These are phyloP conservation scores for Hippocampus guttulatus DNA, from an alignment of 2,113 vertebrate species.

Conservation along the genomic window DNA sequence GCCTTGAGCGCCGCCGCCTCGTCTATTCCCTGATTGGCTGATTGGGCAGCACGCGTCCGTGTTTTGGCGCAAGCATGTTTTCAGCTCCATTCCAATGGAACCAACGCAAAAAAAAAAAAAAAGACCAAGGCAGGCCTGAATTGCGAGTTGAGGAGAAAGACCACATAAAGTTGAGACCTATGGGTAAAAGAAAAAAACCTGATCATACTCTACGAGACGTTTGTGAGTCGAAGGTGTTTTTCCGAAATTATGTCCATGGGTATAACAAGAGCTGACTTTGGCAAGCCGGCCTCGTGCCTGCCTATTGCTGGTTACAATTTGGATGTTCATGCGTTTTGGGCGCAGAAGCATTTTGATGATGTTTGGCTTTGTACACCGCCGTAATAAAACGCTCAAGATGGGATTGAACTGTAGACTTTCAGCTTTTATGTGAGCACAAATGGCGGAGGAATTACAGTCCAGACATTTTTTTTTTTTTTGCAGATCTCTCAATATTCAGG, in stretches of 20 bases:
- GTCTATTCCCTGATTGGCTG: slow-evolving; percentile 67
- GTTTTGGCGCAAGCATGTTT: slow-evolving; percentile 17
- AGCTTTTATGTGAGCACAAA: background rate
- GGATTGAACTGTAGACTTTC: background rate
- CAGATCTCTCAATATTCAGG: background rate
- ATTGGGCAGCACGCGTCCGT: slow-evolving; percentile 33
- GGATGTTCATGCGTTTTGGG: slow-evolving; percentile 42
- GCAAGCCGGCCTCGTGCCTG: slow-evolving; percentile 44
- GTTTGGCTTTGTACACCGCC: background rate
- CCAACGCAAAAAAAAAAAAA: background rate
- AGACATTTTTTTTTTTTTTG: too few relatives aligned
- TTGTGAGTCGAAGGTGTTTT: slow-evolving; percentile 50
- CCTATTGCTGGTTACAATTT: slow-evolving; percentile 72
- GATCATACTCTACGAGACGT: slow-evolving; percentile 56
- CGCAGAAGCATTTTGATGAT: slow-evolving; percentile 2
- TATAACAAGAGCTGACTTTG: slow-evolving; percentile 50
- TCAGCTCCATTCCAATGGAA: background rate
- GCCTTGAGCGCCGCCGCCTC: slow-evolving; percentile 35
- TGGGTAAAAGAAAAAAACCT: slow-evolving; percentile 56
- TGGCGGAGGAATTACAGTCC: background rate
- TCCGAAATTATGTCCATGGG: slow-evolving; percentile 63
- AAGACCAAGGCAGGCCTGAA: slow-evolving; percentile 18
- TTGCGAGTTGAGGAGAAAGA: slow-evolving; percentile 35
- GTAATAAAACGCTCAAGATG: background rate
- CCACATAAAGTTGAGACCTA: slow-evolving; percentile 28